Percentiles rank a stretch among this genome's conserved stretches.
phyloP scores from a whole-genome alignment of 2,797 vertebrate species.

The Artibeus lituratus region DNA sequence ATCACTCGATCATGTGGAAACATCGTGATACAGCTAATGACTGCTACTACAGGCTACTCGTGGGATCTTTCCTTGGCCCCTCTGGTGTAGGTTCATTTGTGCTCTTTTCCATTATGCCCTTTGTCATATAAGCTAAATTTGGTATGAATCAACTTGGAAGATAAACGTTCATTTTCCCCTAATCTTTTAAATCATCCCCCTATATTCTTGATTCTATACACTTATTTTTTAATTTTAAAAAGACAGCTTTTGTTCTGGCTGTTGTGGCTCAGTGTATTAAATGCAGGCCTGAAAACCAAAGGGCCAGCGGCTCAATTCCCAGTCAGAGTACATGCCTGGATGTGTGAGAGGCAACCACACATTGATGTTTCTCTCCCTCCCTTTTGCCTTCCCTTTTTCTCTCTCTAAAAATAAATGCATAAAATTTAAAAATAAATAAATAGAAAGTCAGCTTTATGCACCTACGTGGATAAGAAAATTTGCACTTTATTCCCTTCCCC shows the following conservation, averaged over 20 bases:
- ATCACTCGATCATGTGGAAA: conserved; percentile 47
- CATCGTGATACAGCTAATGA: conserved; percentile 52
- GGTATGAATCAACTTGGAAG: conserved; percentile 36
- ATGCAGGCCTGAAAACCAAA: too few species aligned
- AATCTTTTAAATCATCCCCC: conserved; percentile 5
- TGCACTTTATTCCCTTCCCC: background rate
- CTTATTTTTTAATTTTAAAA: background rate
- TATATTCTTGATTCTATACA: background rate
- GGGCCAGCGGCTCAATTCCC: too few species aligned
- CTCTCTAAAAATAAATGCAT: background rate
- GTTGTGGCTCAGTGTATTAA: too few species aligned
- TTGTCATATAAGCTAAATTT: conserved; percentile 8
- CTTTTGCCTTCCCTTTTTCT: too few species aligned
- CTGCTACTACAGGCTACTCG: conserved; percentile 19
- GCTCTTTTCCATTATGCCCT: conserved; percentile 10
- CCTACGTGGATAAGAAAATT: conserved; percentile 11
- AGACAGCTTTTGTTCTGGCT: background rate
- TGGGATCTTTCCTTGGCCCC: conserved; percentile 1
- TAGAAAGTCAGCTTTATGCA: background rate
- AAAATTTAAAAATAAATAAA: background rate
- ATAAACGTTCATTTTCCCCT: conserved; percentile 40
- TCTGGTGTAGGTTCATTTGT: conserved; percentile 35
- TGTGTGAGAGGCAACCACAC: too few species aligned
- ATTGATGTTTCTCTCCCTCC: too few species aligned
- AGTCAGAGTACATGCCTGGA: too few species aligned